Percentiles rank a stretch among this genome's conserved stretches.
Conservation (phyloP, 2,797 vertebrate species). For the Manis pentadactyla region DNA sequence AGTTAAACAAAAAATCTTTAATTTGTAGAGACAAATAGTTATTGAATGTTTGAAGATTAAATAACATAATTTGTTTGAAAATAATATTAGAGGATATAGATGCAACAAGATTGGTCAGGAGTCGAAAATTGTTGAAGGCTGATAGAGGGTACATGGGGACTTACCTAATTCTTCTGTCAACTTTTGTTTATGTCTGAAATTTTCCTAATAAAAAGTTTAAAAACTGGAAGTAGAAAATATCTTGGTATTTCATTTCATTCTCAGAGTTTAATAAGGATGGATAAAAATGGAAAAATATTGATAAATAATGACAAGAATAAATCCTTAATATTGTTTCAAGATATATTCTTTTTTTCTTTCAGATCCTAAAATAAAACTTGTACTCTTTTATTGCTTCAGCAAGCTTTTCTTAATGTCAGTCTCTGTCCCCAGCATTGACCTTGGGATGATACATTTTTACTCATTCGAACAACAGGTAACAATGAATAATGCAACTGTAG, state of each 20-base stretch:
- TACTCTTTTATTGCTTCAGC: background rate
- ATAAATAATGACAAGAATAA: constrained; percentile 2
- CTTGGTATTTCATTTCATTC: background rate
- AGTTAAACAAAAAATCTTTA: background rate
- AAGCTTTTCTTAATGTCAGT: background rate
- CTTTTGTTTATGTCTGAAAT: background rate
- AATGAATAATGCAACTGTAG: background rate
- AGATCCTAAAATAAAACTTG: background rate
- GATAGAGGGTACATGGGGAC: background rate
- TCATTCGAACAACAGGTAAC: background rate
- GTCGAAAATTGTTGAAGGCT: background rate
- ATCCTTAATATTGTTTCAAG: constrained; percentile 5
- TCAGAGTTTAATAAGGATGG: background rate
- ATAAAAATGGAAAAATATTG: background rate
- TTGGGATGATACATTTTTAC: background rate
- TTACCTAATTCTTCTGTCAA: background rate
- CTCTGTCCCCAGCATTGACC: background rate
- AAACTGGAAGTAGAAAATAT: background rate
- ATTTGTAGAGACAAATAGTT: background rate
- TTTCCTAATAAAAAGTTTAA: constrained; percentile 8
- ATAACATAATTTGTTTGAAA: background rate
- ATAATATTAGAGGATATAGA: background rate
- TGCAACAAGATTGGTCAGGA: background rate
- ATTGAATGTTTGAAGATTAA: background rate
- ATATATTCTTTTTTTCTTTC: background rate